Evolutionary conservation across 2,113 vertebrate species (phyloP), one percentile per base, ranked within the genome.

Genomic region (Syngnathus floridae): DNA sequence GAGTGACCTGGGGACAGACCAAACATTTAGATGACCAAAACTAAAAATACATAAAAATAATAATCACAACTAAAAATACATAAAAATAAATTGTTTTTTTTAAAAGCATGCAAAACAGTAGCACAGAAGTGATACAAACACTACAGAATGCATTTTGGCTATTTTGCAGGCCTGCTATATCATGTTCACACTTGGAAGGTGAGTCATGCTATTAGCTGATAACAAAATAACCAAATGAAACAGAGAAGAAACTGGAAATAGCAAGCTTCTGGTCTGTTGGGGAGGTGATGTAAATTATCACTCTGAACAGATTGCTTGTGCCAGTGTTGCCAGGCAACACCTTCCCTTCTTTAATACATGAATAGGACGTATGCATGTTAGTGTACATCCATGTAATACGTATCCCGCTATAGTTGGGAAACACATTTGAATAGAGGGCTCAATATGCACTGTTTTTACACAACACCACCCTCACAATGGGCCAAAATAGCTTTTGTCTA

Each of bases 301-400:
- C 64, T 67, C 43, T 65, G 69, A 77, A 70, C 65, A 59, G 65
- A 80, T 65, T 68, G 60, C 63, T 60, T 4, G 49, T 67, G 63
- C 64, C 67, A 40, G 46, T 0, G 81, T 86, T 84, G 78, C 87
- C 75, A 87, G 69, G 86, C 82, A 84, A 88, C 77, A 63, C 51
- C 55, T 69, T 68, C 78, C 75, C 71, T 74, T 66, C 70, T 83
- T 82, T 76, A 80, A 88, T 83, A 84, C 84, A 86, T 83, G 46
- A 78, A 83, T 54, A 72, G 72, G 63, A 45, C 35, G 49, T 63
- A 66, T 46, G 62, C 54, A 58, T 62, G 60, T 58, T 26, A 22
- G 22, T 54, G 67, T 26, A 55, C 56, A 31, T 58, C 48, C 66
- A 31, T 41, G 59, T 56, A 64, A 26, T 70, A 52, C 75, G 69